Percentiles rank a stretch among this genome's conserved stretches.
phyloP scores from a whole-genome alignment of 2,888 invertebrate species.

The Oscheius sp. region DNA sequence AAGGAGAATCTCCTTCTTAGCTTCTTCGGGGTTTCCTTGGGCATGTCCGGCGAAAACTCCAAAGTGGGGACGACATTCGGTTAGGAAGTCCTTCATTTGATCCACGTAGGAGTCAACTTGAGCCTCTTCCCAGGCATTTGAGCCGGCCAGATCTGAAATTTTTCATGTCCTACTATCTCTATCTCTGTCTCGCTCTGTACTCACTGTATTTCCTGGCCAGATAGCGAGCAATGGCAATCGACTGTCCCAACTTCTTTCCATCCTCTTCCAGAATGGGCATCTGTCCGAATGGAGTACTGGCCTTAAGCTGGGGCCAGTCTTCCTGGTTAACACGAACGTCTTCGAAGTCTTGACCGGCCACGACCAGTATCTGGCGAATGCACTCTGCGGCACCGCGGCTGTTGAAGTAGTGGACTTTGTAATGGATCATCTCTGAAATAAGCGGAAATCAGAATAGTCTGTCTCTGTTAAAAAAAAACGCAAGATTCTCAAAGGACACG shows the following conservation, averaged over 20 bases:
- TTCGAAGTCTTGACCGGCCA: conserved; percentile 54
- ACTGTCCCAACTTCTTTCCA: conserved; percentile 53
- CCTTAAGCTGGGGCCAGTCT: conserved; percentile 56
- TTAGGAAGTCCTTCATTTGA: conserved; percentile 53
- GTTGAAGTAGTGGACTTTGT: conserved; percentile 53
- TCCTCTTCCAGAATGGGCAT: conserved; percentile 58
- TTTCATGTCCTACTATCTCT: neutral
- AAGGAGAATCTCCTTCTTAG: conserved; percentile 52
- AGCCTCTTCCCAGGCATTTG: conserved; percentile 50
- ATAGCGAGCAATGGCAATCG: conserved; percentile 56
- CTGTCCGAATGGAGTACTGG: conserved; percentile 55
- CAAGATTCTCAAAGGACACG: too few species aligned
- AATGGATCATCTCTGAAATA: conserved; percentile 48
- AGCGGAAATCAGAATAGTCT: neutral
- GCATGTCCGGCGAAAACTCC: conserved; percentile 49
- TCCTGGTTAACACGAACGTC: conserved; percentile 50
- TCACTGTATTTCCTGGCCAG: conserved; percentile 48
- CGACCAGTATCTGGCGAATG: conserved; percentile 45
- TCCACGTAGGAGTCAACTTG: conserved; percentile 57
- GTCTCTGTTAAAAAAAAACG: too few species aligned
- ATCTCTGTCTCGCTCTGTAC: neutral
- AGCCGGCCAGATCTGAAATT: conserved; percentile 54
- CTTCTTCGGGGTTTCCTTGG: conserved; percentile 42
- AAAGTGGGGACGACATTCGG: conserved; percentile 47
- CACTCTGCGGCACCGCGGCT: conserved; percentile 52